Evolutionary conservation across 2,888 invertebrate genomes (phyloP), one percentile per base, ranked within the genome.

Genomic region (Ditylenchus weischeri): DNA sequence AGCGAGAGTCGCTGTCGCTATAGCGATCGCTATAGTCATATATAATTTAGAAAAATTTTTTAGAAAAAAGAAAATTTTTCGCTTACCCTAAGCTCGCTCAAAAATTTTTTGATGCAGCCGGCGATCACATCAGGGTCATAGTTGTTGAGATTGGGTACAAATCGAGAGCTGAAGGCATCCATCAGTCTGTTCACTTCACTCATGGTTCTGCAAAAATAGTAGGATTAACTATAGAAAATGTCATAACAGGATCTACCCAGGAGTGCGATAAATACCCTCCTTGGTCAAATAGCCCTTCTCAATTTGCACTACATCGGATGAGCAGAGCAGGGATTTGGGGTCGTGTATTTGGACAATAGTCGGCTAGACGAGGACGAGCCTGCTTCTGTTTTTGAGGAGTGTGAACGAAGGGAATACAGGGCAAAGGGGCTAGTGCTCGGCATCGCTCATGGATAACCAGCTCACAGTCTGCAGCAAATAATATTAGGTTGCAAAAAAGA

Each of bases 271-370:
- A 4, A 98, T 85, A 0, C 96, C 98, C 50, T 91, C 88, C 85
- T 93, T 93, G 29, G 84, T 86, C 54, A 95, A 87, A 8, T 94
- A 94, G 10, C 93, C 87, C 29, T 88, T 87, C 86, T 98, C 96
- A 57, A 98, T 89, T 85, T 95, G 95, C 81, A 91, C 92, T 49
- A 93, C 95, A 95, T 83, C 95, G 93, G 57, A 95, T 90, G 72
- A 98, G 88, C 10, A 96, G 84, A 0, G 91, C 90, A 0, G 98
- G 96, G 19, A 98, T 90, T 91, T 92, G 92, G 0, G 96, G 96
- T 35, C 91, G 87, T 0, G 88, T 88, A 47, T 87, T 86, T 0
- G 94, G 92, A 0, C 92, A 90, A 84, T 90, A 93, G 84, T 96
- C 94, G 1, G 90, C 88, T 76, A 94, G 60, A 29, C 61, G 64